These are phyloP conservation scores for Rhinatrema bivittatum DNA, from an alignment of 2,797 vertebrate species.

Conservation along the genomic window DNA sequence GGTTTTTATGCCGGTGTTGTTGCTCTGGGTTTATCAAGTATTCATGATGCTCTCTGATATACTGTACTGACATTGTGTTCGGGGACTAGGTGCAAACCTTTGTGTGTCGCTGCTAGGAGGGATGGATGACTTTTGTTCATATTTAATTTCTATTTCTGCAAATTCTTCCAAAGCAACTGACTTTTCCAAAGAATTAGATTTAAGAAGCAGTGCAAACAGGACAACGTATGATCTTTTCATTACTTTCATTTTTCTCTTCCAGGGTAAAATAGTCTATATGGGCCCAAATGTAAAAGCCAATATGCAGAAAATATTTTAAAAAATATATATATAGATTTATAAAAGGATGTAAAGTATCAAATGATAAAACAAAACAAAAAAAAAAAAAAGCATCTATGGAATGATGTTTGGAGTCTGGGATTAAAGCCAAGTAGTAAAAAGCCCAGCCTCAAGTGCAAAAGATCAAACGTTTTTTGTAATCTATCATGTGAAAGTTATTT, in stretches of 20 bases:
- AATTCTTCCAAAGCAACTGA: neutral
- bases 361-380: slow-evolving; percentile 27
- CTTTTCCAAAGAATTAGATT: neutral
- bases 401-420: slow-evolving; percentile 45
- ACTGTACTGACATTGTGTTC: neutral
- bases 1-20: slow-evolving; percentile 13
- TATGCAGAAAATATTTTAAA: neutral
- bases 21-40: slow-evolving; percentile 16
- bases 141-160: slow-evolving; percentile 13
- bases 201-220: too few relatives aligned
- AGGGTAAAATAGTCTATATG: neutral
- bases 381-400: slow-evolving; percentile 36
- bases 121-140: neutral
- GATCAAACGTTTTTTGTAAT: slow-evolving; percentile 37
- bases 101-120: neutral
- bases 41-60: slow-evolving; percentile 12
- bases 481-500: slow-evolving; percentile 32
- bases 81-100: slow-evolving; percentile 9
- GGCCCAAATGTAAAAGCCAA: slow-evolving; percentile 2
- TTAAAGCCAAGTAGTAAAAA: slow-evolving; percentile 46
- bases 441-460: slow-evolving; percentile 46
- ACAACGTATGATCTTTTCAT: slow-evolving; percentile 21
- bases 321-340: slow-evolving; percentile 18
- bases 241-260: neutral
- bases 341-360: slow-evolving; percentile 34